Conservation (phyloP, 2,797 vertebrate genomes). For the Neomorphus geoffroyi region DNA sequence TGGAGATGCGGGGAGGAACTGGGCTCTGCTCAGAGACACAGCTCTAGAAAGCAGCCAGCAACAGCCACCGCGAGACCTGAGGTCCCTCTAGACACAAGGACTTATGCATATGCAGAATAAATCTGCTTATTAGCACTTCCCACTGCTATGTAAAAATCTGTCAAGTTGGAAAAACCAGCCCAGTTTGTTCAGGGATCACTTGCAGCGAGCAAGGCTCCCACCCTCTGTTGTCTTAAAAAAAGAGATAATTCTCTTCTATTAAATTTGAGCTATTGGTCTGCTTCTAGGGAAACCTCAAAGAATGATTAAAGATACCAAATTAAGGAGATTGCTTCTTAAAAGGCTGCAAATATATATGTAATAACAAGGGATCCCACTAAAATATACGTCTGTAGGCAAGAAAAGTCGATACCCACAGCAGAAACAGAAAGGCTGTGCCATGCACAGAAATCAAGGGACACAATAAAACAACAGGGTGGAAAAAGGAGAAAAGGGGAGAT, state of each 20-base stretch:
- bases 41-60: background rate
- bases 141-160: background rate
- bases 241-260: background rate
- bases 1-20: background rate
- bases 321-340: background rate
- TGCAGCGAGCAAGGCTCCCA: background rate
- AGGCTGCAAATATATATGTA: background rate
- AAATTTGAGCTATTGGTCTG: background rate
- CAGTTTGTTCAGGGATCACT: background rate
- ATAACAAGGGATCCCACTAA: background rate
- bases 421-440: background rate
- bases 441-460: background rate
- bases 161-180: background rate
- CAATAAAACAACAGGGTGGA: background rate
- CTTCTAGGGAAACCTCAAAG: background rate
- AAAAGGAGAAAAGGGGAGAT: background rate
- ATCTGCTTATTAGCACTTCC: background rate
- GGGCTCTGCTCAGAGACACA: background rate
- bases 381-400: background rate
- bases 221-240: background rate
- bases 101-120: background rate
- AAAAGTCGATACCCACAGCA: background rate
- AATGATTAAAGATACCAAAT: background rate
- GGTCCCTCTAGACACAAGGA: background rate
- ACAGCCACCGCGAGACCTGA: background rate